A percentile compares a stretch with the other conserved stretches of the same genome.
These are phyloP conservation scores for Pocota personata DNA, from an alignment of 2,888 invertebrate genomes.

Conservation along the genomic window DNA sequence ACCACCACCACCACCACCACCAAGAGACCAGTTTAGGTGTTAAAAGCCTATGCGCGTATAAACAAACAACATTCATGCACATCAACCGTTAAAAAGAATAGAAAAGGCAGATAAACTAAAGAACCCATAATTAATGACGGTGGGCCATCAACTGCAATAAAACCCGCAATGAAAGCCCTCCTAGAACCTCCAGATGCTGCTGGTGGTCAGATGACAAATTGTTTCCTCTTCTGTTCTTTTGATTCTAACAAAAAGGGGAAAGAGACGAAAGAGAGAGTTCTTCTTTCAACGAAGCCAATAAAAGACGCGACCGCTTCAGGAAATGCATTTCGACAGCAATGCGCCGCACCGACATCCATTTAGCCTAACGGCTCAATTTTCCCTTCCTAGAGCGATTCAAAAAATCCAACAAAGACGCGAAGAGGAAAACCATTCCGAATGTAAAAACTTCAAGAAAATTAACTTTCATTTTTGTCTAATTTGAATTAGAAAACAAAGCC, in stretches of 20 bases:
- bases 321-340: conserved; percentile 45
- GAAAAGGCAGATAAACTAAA: conserved; percentile 5
- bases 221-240: conserved; percentile 23
- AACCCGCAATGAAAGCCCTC: conserved; percentile 3
- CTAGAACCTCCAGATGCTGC: not conserved
- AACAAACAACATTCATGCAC: conserved; percentile 30
- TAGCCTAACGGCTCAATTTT: conserved; percentile 55
- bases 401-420: not conserved
- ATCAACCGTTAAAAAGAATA: conserved; percentile 45
- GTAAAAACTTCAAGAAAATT: conserved; percentile 36
- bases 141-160: not conserved
- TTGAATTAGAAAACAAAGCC: conserved; percentile 70
- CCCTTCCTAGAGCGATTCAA: conserved; percentile 14
- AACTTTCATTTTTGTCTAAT: conserved; percentile 72
- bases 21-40: conserved; percentile 38
- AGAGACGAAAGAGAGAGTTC: conserved; percentile 65
- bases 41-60: conserved; percentile 57
- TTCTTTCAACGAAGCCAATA: conserved; percentile 9
- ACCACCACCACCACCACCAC: conserved; percentile 8
- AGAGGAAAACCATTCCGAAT: conserved; percentile 29
- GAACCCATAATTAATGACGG: conserved; percentile 21
- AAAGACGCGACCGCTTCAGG: conserved; percentile 29
- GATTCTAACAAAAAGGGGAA: conserved; percentile 23
- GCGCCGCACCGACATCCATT: not conserved
- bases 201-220: conserved; percentile 51